phyloP scores from a whole-genome alignment of 1,140 invertebrate genomes.

The Mycetomoellerius zeteki region DNA sequence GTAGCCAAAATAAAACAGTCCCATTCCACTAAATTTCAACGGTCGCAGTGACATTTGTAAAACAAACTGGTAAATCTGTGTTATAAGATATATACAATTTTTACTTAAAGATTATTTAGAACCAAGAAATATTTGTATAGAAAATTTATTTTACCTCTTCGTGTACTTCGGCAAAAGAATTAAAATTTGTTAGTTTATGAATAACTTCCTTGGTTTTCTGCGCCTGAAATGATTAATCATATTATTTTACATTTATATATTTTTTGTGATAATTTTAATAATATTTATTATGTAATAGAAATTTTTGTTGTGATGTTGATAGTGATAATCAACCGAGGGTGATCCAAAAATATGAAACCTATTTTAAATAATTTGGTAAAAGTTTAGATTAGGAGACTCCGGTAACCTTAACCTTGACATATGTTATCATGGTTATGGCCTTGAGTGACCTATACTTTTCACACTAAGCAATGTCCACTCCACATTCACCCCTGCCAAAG shows the following conservation, averaged over 20 bases:
- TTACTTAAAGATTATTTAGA: not conserved
- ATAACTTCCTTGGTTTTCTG: not conserved
- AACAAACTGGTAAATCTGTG: not conserved
- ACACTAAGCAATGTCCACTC: too few relatives aligned
- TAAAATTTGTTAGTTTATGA: slow-evolving; percentile 3
- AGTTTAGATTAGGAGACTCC: too few relatives aligned
- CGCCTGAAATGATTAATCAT: not conserved
- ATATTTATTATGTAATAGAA: too few relatives aligned
- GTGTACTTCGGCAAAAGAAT: not conserved
- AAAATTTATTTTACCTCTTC: slow-evolving; percentile 1
- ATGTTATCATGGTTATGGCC: too few relatives aligned
- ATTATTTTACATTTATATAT: not conserved
- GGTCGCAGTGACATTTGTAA: not conserved
- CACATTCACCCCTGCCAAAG: too few relatives aligned
- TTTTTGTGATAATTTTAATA: too few relatives aligned
- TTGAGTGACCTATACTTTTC: too few relatives aligned
- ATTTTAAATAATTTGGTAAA: too few relatives aligned
- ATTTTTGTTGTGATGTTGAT: too few relatives aligned
- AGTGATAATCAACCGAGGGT: too few relatives aligned
- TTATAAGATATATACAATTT: not conserved
- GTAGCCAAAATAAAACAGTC: slow-evolving; percentile 30
- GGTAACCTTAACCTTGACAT: too few relatives aligned
- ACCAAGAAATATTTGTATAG: not conserved
- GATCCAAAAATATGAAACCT: too few relatives aligned
- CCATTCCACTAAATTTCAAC: slow-evolving; percentile 14